Percentiles rank a stretch among this genome's conserved stretches.
Conservation (phyloP, 2,888 invertebrate species). For the Rhingia campestris region DNA sequence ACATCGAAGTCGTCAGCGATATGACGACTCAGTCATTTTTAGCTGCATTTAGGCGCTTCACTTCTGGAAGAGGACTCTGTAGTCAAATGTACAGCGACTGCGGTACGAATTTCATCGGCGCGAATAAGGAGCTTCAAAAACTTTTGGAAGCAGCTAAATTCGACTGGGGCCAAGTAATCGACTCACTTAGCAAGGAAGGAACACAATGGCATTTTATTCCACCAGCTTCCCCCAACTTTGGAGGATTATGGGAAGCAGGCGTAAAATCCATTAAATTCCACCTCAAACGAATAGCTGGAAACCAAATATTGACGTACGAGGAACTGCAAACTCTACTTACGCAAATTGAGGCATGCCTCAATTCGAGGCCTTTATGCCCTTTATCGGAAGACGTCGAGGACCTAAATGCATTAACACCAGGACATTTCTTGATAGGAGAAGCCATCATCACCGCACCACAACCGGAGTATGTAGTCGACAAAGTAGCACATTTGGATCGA, state of each 20-base stretch:
- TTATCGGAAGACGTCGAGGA: slow-evolving; percentile 1
- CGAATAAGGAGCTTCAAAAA: slow-evolving; percentile 48
- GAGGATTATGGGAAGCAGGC: slow-evolving; percentile 20
- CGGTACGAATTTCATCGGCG: slow-evolving; percentile 78
- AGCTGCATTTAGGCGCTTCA: slow-evolving; percentile 76
- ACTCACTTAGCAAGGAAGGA: slow-evolving; percentile 10
- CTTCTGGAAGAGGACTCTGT: slow-evolving; percentile 75
- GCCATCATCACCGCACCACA: slow-evolving; percentile 8
- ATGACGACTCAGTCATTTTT: slow-evolving; percentile 75
- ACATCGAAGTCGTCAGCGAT: slow-evolving; percentile 47
- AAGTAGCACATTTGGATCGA: background rate
- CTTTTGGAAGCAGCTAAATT: slow-evolving; percentile 4
- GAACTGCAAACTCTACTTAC: slow-evolving; percentile 5
- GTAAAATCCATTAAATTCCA: background rate
- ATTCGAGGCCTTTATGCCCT: slow-evolving; percentile 2
- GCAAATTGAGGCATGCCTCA: slow-evolving; percentile 12
- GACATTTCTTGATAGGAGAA: slow-evolving; percentile 13
- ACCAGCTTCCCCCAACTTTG: slow-evolving; percentile 31
- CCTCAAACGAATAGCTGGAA: background rate
- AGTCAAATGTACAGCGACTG: slow-evolving; percentile 75
- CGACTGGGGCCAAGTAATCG: background rate
- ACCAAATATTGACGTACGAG: slow-evolving; percentile 5
- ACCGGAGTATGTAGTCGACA: background rate
- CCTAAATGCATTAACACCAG: slow-evolving; percentile 4
- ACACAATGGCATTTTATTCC: slow-evolving; percentile 77